Evolutionary conservation across 2,888 invertebrate species (phyloP).

Genomic region (Xestia ashworthii): DNA sequence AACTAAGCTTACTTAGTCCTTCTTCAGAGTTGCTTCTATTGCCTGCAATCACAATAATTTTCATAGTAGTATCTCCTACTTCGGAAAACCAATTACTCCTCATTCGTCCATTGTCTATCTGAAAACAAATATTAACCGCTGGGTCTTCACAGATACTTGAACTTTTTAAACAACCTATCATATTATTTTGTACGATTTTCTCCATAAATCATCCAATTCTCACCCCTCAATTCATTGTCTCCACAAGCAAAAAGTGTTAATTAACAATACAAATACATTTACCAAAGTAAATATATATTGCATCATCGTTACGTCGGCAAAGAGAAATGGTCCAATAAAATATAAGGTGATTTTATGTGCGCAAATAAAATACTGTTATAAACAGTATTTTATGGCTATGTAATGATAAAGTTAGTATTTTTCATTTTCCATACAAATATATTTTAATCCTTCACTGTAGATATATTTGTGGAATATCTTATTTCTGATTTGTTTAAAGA

Average conservation of each 20-base stretch:
- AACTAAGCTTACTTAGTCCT: too few species aligned
- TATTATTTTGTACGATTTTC: not conserved
- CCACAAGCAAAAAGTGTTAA: constrained; percentile 48
- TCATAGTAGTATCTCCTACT: not conserved
- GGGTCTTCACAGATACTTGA: not conserved
- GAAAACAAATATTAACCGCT: not conserved
- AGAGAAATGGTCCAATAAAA: constrained; percentile 39
- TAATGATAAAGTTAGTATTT: constrained; percentile 14
- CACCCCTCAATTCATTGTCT: constrained; percentile 50
- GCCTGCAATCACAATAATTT: not conserved
- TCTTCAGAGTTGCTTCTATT: not conserved
- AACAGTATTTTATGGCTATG: not conserved
- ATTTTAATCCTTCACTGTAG: not conserved
- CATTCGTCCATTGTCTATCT: too few species aligned
- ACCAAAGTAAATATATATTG: constrained; percentile 55
- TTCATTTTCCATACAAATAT: constrained; percentile 3
- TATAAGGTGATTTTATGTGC: constrained; percentile 29
- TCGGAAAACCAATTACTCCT: not conserved
- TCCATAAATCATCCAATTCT: constrained; percentile 23
- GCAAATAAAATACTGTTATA: constrained; percentile 20
- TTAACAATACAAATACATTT: constrained; percentile 54
- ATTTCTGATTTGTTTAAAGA: not conserved
- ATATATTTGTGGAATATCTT: not conserved
- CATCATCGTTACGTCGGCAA: constrained; percentile 29
- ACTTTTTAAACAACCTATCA: not conserved